phyloP scores from a whole-genome alignment of 2,797 vertebrate species.

The Dermochelys coriacea region DNA sequence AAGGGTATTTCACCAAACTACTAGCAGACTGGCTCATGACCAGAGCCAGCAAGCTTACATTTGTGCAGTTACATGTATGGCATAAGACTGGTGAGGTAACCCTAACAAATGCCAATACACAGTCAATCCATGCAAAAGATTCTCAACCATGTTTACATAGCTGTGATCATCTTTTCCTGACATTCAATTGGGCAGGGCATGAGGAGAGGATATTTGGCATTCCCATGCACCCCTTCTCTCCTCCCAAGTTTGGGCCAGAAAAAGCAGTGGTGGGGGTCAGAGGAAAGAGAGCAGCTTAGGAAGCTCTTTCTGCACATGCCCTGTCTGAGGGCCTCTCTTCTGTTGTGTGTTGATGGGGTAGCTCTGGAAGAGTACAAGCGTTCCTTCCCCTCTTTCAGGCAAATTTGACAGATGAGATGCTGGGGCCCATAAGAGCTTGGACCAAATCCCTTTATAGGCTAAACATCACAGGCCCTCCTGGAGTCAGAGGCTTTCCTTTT shows the following conservation, averaged over 20 bases:
- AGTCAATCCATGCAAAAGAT: background rate
- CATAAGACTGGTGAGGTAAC: background rate
- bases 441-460: too few relatives aligned
- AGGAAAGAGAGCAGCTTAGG: background rate
- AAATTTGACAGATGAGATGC: background rate
- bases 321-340: background rate
- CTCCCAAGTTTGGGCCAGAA: background rate
- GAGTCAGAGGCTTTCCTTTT: background rate
- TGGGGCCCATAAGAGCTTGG: background rate
- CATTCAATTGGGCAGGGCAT: background rate
- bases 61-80: background rate
- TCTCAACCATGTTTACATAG: background rate
- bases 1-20: background rate
- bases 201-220: background rate
- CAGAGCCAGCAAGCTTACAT: background rate
- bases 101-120: background rate
- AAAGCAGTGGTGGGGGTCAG: background rate
- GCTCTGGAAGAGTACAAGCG: background rate
- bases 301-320: background rate
- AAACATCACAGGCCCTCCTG: too few relatives aligned
- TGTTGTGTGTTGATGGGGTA: background rate
- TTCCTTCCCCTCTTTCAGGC: background rate
- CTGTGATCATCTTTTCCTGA: background rate
- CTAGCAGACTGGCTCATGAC: background rate
- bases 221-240: background rate